Conservation (phyloP, 2,888 invertebrate genomes). For the Lagria hirta region DNA sequence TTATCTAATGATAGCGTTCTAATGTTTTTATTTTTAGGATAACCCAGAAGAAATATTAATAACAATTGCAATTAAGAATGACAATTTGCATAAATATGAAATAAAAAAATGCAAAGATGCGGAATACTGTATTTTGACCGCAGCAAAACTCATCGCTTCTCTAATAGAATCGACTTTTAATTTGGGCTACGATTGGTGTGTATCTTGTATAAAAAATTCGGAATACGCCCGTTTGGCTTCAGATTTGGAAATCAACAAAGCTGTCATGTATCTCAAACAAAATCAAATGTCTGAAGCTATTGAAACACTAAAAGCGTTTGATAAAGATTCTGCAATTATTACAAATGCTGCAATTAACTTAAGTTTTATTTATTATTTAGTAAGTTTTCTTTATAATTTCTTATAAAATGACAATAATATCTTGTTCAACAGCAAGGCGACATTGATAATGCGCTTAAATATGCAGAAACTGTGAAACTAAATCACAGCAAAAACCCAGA, state of each 20-base stretch:
- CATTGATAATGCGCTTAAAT: conserved; percentile 73
- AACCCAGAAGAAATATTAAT: conserved; percentile 51
- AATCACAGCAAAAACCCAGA: conserved; percentile 77
- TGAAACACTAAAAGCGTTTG: conserved; percentile 81
- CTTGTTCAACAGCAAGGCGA: conserved; percentile 69
- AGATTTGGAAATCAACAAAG: conserved; percentile 89
- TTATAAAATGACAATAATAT: conserved; percentile 4
- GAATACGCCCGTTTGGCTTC: conserved; percentile 78
- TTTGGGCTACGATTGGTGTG: conserved; percentile 79
- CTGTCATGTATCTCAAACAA: conserved; percentile 80
- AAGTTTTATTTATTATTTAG: conserved; percentile 79
- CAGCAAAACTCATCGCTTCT: conserved; percentile 86
- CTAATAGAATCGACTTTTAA: conserved; percentile 72
- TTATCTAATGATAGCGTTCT: no score
- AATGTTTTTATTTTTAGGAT: conserved; percentile 41
- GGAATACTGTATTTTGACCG: conserved; percentile 79
- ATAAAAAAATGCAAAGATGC: conserved; percentile 70
- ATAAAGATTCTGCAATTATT: conserved; percentile 81
- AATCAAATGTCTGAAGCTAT: conserved; percentile 78
- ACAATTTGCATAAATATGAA: conserved; percentile 73
- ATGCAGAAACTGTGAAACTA: conserved; percentile 71
- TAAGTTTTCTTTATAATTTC: conserved; percentile 47
- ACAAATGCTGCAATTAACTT: conserved; percentile 84
- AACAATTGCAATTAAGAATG: conserved; percentile 72
- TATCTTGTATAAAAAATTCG: conserved; percentile 91